Evolutionary conservation across 2,797 vertebrate genomes (phyloP).

Genomic region (Crenuchus spilurus): DNA sequence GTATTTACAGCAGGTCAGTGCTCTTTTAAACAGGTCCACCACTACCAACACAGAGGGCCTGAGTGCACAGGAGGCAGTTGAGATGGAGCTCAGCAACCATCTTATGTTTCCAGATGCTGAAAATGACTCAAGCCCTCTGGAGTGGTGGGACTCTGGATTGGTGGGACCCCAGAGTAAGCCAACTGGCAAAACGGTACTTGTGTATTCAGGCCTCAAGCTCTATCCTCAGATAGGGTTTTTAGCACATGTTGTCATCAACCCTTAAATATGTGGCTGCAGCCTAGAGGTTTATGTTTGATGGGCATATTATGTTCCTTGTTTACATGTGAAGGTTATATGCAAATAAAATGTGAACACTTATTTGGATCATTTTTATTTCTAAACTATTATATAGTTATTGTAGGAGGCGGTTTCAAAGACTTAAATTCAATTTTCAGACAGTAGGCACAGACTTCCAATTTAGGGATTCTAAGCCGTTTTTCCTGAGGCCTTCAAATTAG

Average conservation of each 20-base stretch:
- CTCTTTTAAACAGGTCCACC: conserved; percentile 12
- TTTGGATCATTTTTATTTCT: neutral
- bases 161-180: conserved; percentile 27
- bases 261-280: neutral
- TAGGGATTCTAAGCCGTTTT: too few relatives aligned
- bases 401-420: too few relatives aligned
- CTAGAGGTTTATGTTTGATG: neutral
- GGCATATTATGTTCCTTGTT: neutral
- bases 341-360: too few relatives aligned
- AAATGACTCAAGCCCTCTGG: conserved; percentile 33
- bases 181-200: too few relatives aligned
- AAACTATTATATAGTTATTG: too few relatives aligned
- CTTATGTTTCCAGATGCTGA: conserved; percentile 31
- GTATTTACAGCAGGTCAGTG: too few relatives aligned
- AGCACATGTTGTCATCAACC: conserved; percentile 18
- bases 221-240: conserved; percentile 17
- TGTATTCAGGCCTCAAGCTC: conserved; percentile 12
- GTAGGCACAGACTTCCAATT: too few relatives aligned
- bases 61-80: conserved; percentile 20
- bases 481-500: too few relatives aligned
- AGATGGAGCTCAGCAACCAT: conserved; percentile 21
- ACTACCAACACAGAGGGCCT: conserved; percentile 3
- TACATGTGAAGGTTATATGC: neutral
- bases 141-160: conserved; percentile 44
- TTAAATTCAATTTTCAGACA: too few relatives aligned